A percentile compares a stretch with the other conserved stretches of the same genome.
These are phyloP conservation scores for Corvus cornix DNA, from an alignment of 2,113 vertebrate genomes.

Conservation along the genomic window DNA sequence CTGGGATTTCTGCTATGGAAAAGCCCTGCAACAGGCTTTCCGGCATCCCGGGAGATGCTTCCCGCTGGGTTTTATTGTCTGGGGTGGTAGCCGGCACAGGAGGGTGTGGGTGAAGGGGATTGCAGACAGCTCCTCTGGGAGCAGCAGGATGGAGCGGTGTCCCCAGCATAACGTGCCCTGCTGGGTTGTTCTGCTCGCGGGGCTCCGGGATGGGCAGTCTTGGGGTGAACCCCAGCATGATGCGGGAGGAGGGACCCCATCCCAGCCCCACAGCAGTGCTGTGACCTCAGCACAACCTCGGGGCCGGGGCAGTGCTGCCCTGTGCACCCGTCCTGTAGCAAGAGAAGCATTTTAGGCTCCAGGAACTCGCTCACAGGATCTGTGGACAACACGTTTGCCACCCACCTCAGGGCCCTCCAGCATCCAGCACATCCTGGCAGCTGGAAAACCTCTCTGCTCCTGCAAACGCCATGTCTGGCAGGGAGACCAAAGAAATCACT, in stretches of 20 bases:
- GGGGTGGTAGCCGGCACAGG: background rate
- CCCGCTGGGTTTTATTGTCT: background rate
- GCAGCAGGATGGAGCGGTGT: accelerated
- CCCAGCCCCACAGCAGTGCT: background rate
- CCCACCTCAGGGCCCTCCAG: accelerated
- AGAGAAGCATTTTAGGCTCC: background rate
- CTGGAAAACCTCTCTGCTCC: background rate
- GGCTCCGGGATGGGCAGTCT: background rate
- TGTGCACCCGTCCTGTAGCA: accelerated
- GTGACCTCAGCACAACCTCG: background rate
- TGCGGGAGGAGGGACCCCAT: background rate
- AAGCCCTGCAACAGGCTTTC: background rate
- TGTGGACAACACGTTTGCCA: background rate
- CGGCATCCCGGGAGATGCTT: background rate
- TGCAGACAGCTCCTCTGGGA: background rate
- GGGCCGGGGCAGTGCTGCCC: background rate
- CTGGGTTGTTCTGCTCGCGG: accelerated
- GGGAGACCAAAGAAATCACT: background rate
- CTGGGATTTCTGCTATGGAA: background rate
- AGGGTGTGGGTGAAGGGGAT: background rate
- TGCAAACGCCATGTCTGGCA: background rate
- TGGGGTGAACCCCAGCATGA: background rate
- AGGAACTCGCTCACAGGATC: accelerated
- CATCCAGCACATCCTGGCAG: background rate
- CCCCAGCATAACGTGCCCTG: accelerated